Evolutionary conservation across 2,888 invertebrate genomes (phyloP).

Genomic region (Eupsilia transversa): DNA sequence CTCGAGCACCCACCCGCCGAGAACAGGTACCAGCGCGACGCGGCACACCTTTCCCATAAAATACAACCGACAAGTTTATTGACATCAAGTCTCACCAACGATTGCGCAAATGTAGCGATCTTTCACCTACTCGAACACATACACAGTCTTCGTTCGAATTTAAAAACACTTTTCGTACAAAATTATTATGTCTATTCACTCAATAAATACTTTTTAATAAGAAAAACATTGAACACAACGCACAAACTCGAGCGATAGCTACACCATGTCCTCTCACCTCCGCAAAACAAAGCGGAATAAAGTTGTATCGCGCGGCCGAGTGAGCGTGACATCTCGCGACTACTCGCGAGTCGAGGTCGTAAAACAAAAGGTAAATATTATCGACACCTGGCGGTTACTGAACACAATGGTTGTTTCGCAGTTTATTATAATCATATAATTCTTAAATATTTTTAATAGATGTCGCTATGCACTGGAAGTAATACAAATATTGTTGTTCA

Average conservation of each 20-base stretch:
- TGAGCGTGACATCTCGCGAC: constrained; percentile 76
- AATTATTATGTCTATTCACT: constrained; percentile 80
- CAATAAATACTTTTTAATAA: constrained; percentile 80
- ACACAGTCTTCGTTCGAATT: constrained; percentile 77
- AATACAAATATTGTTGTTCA: not conserved
- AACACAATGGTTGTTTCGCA: constrained; percentile 50
- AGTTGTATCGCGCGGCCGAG: constrained; percentile 66
- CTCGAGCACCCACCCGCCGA: constrained; percentile 82
- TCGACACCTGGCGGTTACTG: constrained; percentile 77
- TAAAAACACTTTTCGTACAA: constrained; percentile 78
- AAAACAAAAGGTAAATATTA: constrained; percentile 73
- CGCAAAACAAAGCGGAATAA: constrained; percentile 90
- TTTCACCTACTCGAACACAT: constrained; percentile 78
- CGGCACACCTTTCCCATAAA: constrained; percentile 90
- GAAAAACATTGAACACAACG: constrained; percentile 87
- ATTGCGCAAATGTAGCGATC: constrained; percentile 84
- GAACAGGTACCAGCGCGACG: constrained; percentile 87
- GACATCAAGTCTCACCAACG: constrained; percentile 88
- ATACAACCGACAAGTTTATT: constrained; percentile 90
- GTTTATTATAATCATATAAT: constrained; percentile 18
- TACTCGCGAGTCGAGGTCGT: constrained; percentile 72
- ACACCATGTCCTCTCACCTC: constrained; percentile 86
- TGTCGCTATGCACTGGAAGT: constrained; percentile 46
- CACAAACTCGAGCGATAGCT: constrained; percentile 71
- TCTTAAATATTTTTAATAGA: constrained; percentile 44